Evolutionary conservation across 1,140 invertebrate genomes (phyloP).

Genomic region (Ridgeia piscesae): DNA sequence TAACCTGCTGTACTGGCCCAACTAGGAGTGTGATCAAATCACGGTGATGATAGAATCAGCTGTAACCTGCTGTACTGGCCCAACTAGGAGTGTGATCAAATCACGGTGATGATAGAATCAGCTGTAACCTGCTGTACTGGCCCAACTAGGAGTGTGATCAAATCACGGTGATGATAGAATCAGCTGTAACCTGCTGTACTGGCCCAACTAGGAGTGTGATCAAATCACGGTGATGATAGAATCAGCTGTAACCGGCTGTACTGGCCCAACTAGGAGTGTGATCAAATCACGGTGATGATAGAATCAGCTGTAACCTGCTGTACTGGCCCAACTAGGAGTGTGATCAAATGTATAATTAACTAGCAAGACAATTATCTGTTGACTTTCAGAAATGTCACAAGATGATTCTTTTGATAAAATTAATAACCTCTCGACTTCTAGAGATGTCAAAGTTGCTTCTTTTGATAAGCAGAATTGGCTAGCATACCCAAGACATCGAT

Average conservation of each 20-base stretch:
- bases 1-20: no score
- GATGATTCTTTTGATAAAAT: neutral
- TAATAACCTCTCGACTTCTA: neutral
- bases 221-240: neutral
- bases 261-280: no score
- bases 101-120: no score
- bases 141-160: no score
- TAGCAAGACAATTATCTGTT: neutral
- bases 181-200: no score
- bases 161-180: no score
- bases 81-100: no score
- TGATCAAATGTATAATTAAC: neutral
- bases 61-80: no score
- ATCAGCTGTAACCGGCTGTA: neutral
- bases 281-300: neutral
- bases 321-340: neutral
- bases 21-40: no score
- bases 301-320: neutral
- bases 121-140: no score
- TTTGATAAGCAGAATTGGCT: neutral
- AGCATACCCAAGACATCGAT: neutral
- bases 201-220: no score
- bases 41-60: no score
- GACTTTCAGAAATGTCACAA: neutral
- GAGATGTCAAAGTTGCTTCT: neutral